Percentiles rank a stretch among this genome's conserved stretches.
Conservation (phyloP, 2,113 vertebrate species). For the Benitochromis conjunctus region DNA sequence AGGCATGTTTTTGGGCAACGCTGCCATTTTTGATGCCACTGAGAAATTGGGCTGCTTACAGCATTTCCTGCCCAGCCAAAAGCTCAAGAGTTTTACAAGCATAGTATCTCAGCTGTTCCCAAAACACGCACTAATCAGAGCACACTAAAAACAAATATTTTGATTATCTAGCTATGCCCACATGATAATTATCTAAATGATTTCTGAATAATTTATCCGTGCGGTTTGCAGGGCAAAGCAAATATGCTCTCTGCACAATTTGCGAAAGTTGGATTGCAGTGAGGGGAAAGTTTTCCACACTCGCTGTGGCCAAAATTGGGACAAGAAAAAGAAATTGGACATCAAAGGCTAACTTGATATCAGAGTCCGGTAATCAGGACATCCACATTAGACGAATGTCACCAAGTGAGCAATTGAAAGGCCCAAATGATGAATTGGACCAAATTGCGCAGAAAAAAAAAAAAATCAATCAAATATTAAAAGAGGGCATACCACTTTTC, state of each 20-base stretch:
- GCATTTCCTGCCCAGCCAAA: background rate
- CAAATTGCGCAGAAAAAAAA: slow-evolving; percentile 71
- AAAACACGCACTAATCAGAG: slow-evolving; percentile 22
- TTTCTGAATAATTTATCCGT: slow-evolving; percentile 26
- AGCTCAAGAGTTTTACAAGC: slow-evolving; percentile 15
- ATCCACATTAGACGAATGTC: slow-evolving; percentile 69
- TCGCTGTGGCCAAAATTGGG: slow-evolving; percentile 51
- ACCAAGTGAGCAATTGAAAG: slow-evolving; percentile 68
- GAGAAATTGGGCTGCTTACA: background rate
- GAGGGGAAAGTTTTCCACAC: slow-evolving; percentile 52
- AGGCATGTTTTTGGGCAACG: background rate
- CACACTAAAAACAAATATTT: slow-evolving; percentile 31
- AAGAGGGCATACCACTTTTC: slow-evolving; percentile 71
- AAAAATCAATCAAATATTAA: slow-evolving; percentile 81
- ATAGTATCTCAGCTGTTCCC: background rate
- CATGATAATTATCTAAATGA: slow-evolving; percentile 23
- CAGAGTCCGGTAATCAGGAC: slow-evolving; percentile 67
- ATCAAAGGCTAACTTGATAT: slow-evolving; percentile 69
- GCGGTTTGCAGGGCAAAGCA: slow-evolving; percentile 25
- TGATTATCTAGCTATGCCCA: background rate
- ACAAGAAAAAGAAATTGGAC: slow-evolving; percentile 56
- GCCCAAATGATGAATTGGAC: slow-evolving; percentile 77
- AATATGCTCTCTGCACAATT: slow-evolving; percentile 27
- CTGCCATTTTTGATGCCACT: background rate
- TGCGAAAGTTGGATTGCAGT: slow-evolving; percentile 33